Evolutionary conservation across 2,888 invertebrate species (phyloP).

Genomic region (Thumatha senex): DNA sequence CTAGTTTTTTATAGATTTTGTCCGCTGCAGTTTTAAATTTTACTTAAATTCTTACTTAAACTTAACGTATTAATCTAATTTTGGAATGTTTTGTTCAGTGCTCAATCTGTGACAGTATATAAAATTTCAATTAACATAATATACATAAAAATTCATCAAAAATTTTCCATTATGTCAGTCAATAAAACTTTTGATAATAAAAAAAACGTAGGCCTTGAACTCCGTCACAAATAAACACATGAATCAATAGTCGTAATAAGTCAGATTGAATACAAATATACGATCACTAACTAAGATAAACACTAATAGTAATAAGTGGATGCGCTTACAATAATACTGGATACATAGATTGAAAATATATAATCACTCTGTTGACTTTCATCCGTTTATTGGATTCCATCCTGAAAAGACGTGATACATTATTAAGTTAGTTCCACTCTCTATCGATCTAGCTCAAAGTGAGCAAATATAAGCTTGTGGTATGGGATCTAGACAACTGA

Average conservation of each 20-base stretch:
- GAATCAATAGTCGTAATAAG: too few species aligned
- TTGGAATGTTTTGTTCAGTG: conserved; percentile 32
- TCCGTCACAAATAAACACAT: conserved; percentile 35
- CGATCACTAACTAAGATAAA: conserved; percentile 45
- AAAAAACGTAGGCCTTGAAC: conserved; percentile 55
- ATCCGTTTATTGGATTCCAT: too few species aligned
- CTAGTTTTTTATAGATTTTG: neutral
- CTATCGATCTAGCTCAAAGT: too few species aligned
- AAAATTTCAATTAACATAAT: conserved; percentile 12
- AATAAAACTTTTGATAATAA: conserved; percentile 35
- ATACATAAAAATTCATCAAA: conserved; percentile 26
- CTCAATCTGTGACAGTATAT: conserved; percentile 8
- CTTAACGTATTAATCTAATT: conserved; percentile 28
- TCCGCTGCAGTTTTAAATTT: conserved; percentile 11
- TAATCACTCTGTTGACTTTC: conserved; percentile 7
- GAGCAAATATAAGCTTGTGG: too few species aligned
- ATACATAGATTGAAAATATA: conserved; percentile 47
- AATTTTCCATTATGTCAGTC: conserved; percentile 27
- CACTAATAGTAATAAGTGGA: conserved; percentile 41
- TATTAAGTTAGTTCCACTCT: too few species aligned
- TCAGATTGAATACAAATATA: conserved; percentile 51
- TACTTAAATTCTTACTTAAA: conserved; percentile 12
- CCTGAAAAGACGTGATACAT: conserved; percentile 12
- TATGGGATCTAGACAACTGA: too few species aligned
- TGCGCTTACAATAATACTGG: conserved; percentile 49